Evolutionary conservation across 2,888 invertebrate species (phyloP).

Genomic region (Coenonympha glycerion): DNA sequence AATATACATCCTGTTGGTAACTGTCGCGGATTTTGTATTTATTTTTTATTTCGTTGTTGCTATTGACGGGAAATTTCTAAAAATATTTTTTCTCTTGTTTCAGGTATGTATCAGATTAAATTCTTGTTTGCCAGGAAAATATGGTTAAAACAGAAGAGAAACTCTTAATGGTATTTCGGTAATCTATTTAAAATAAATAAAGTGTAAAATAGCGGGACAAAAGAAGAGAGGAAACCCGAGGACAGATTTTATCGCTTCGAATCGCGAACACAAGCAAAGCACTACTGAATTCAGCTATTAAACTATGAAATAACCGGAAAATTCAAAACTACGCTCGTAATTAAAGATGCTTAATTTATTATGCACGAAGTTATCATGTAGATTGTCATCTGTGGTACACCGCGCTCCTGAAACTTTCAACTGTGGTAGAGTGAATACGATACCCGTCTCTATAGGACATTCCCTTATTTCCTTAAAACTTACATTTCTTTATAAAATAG

Average conservation of each 20-base stretch:
- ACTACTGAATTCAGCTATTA: neutral
- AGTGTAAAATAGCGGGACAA: too few species aligned
- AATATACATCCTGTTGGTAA: too few species aligned
- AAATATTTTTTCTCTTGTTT: constrained; percentile 21
- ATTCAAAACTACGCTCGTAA: neutral
- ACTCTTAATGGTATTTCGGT: too few species aligned
- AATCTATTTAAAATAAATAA: too few species aligned
- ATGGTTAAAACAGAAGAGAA: too few species aligned
- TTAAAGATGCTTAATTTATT: constrained; percentile 11
- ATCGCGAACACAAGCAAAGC: too few species aligned
- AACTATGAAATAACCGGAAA: neutral
- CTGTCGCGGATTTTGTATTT: too few species aligned
- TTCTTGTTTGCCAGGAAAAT: neutral
- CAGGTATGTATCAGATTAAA: constrained; percentile 27
- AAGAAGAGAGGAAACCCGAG: too few species aligned
- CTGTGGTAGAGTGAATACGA: neutral
- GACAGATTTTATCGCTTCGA: too few species aligned
- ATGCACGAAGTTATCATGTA: constrained; percentile 10
- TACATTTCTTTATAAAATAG: too few species aligned
- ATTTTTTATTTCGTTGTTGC: too few species aligned
- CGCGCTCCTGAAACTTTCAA: constrained; percentile 18
- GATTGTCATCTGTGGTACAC: constrained; percentile 14
- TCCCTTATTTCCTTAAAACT: neutral
- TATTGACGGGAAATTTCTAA: too few species aligned
- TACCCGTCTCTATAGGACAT: neutral